Percentiles rank a stretch among this genome's conserved stretches.
Evolutionary conservation across 2,888 invertebrate species (phyloP).

Genomic region (Meandrusa payeni): DNA sequence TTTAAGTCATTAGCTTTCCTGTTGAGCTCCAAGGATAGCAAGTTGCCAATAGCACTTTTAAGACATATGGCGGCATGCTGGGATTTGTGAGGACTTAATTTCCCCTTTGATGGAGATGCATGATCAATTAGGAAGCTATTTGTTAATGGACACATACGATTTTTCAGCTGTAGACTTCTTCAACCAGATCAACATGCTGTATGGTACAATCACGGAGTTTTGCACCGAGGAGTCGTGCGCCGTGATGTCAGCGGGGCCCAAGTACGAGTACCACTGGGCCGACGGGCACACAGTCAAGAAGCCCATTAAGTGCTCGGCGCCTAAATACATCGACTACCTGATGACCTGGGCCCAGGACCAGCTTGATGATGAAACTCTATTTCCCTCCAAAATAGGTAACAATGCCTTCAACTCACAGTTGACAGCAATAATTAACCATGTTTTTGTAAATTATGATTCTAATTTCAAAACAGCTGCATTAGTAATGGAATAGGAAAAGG

Average conservation of each 20-base stretch:
- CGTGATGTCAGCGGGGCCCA: constrained; percentile 99
- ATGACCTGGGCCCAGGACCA: constrained; percentile 99
- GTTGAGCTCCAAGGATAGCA: too few species aligned
- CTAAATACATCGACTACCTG: constrained; percentile 99
- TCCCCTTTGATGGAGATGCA: too few species aligned
- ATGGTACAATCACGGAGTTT: constrained; percentile 99
- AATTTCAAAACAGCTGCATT: too few species aligned
- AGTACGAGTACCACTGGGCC: constrained; percentile 99
- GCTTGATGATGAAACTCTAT: constrained; percentile 97
- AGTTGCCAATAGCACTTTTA: too few species aligned
- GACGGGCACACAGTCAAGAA: constrained; percentile 99
- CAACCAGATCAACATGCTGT: constrained; percentile 99
- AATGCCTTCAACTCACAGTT: neutral
- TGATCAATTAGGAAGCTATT: too few species aligned
- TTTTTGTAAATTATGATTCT: too few species aligned
- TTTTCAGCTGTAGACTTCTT: constrained; percentile 98
- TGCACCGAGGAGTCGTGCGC: constrained; percentile 98
- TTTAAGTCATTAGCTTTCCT: too few species aligned
- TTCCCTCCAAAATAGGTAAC: constrained; percentile 95
- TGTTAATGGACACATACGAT: neutral
- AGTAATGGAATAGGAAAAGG: too few species aligned
- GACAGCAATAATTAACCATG: too few species aligned
- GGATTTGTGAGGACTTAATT: too few species aligned
- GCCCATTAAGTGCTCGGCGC: constrained; percentile 99
- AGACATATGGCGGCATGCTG: too few species aligned